phyloP scores from a whole-genome alignment of 2,888 invertebrate genomes.

The Eurytoma adleriae region DNA sequence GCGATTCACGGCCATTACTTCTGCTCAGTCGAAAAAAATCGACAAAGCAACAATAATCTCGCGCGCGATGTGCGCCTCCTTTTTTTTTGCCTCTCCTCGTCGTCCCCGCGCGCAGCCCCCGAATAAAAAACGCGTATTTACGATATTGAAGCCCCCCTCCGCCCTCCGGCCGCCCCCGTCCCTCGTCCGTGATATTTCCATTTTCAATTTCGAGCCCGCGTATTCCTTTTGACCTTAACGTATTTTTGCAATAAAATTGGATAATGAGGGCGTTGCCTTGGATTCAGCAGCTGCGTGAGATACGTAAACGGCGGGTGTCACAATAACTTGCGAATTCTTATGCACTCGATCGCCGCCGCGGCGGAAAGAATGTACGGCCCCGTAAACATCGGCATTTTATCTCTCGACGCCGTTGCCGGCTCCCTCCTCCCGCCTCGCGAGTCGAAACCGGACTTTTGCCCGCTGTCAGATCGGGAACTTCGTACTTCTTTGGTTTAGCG shows the following conservation, averaged over 20 bases:
- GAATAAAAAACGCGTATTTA: slow-evolving; percentile 48
- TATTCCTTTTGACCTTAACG: slow-evolving; percentile 50
- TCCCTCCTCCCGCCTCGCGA: slow-evolving; percentile 21
- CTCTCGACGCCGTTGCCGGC: slow-evolving; percentile 62
- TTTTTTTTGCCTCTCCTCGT: background rate
- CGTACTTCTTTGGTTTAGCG: slow-evolving; percentile 43
- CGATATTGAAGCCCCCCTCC: slow-evolving; percentile 39
- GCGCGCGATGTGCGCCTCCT: slow-evolving; percentile 28
- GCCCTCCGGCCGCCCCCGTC: background rate
- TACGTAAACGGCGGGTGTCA: slow-evolving; percentile 61
- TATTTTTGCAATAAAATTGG: slow-evolving; percentile 59
- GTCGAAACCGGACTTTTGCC: slow-evolving; percentile 53
- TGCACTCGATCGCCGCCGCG: slow-evolving; percentile 60
- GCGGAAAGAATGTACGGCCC: slow-evolving; percentile 62
- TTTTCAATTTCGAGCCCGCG: slow-evolving; percentile 49
- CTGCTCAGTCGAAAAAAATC: slow-evolving; percentile 45
- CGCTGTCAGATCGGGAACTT: slow-evolving; percentile 52
- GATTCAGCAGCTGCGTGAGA: slow-evolving; percentile 57
- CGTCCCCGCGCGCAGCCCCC: too few species aligned
- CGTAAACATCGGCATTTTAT: slow-evolving; percentile 69
- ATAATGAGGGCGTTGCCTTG: slow-evolving; percentile 63
- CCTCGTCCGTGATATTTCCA: slow-evolving; percentile 39
- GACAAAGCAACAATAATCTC: slow-evolving; percentile 48
- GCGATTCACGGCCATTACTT: slow-evolving; percentile 41
- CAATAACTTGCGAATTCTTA: slow-evolving; percentile 63